Evolutionary conservation across 1,140 invertebrate species (phyloP), one percentile per base, ranked within the genome.

Genomic region (Musca domestica): DNA sequence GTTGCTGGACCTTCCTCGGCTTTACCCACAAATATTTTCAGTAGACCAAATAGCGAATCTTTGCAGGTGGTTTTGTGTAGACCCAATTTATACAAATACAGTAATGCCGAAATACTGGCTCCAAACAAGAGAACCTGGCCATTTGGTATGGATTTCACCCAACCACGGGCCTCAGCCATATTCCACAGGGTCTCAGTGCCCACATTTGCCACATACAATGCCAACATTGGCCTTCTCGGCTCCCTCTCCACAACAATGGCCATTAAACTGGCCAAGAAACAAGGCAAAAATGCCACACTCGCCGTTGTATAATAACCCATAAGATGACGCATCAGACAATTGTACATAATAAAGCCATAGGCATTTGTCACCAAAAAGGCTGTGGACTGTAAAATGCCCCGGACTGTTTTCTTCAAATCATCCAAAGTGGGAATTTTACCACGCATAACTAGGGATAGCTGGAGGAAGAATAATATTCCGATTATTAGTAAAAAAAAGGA

Each of bases 151-250:
- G 87, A 85, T 10, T 78, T 84, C 22, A 90, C 82, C 68, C 87
- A 86, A 67, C 88, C 87, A 71, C 89, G 82, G 4, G 85, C 84
- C 30, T 88, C 83, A 2, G 86, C 84, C 91, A 93, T 93, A 70
- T 86, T 86, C 81, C 91, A 93, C 20, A 91, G 74, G 6, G 91
- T 90, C 84, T 94, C 92, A 17, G 90, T 89, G 23, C 91, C 92
- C 83, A 93, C 87, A 84, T 94, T 95, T 51, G 90, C 89, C 58
- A 93, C 89, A 82, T 95, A 94, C 14, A 93, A 82, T 72, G 89
- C 88, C 5, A 95, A 80, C 6, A 93, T 76, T 10, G 86, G 84
- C 70, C 91, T 84, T 67, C 92, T 86, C 19, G 87, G 88, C 69
- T 88, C 88, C 73, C 91, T 85, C 81, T 95, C 92, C 51, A 94